Percentiles rank a stretch among this genome's conserved stretches.
phyloP scores from a whole-genome alignment of 2,113 vertebrate genomes.

The Rhipidura dahli region DNA sequence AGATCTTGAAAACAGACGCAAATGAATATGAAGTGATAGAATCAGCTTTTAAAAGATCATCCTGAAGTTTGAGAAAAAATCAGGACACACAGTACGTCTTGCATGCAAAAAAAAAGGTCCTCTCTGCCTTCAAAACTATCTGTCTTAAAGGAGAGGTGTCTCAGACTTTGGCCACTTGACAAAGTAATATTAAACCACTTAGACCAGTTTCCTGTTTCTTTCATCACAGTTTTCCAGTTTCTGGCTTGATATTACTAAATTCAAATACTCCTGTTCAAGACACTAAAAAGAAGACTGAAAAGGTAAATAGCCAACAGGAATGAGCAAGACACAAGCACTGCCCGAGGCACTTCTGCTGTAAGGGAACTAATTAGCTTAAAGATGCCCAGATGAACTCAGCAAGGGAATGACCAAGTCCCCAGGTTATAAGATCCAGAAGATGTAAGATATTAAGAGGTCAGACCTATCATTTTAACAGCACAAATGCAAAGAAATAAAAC shows the following conservation, averaged over 20 bases:
- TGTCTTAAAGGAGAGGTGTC: not conserved
- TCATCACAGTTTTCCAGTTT: not conserved
- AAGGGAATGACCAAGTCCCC: not conserved
- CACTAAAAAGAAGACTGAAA: not conserved
- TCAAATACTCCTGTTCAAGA: not conserved
- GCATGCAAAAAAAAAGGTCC: not conserved
- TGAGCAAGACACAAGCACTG: not conserved
- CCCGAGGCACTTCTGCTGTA: not conserved
- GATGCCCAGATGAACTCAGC: not conserved
- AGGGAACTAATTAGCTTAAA: not conserved
- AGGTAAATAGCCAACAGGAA: not conserved
- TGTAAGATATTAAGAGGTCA: not conserved
- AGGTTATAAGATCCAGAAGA: not conserved
- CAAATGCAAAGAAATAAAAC: not conserved
- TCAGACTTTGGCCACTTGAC: not conserved
- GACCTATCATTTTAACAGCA: not conserved
- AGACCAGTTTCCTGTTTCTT: not conserved
- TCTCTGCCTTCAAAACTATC: not conserved
- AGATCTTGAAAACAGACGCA: not conserved
- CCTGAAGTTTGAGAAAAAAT: not conserved
- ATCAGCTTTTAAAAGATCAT: not conserved
- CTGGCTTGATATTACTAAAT: not conserved
- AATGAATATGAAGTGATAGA: not conserved
- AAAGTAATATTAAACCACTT: not conserved
- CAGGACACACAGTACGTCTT: not conserved